Evolutionary conservation across 1,140 invertebrate species (phyloP).

Genomic region (Chlorops oryzae): DNA sequence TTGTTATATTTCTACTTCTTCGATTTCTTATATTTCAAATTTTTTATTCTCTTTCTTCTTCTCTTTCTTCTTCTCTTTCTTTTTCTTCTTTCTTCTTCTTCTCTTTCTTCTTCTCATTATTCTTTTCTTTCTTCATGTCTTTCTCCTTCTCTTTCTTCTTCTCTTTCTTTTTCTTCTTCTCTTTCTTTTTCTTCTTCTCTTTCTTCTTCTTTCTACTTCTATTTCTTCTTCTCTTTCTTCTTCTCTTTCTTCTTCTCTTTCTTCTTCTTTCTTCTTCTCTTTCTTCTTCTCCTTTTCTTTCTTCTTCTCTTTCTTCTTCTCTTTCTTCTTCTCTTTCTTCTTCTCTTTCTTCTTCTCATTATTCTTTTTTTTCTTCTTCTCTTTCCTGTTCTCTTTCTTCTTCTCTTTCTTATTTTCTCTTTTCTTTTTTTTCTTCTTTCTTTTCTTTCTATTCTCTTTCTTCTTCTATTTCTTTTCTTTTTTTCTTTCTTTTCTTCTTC

Average conservation of each 20-base stretch:
- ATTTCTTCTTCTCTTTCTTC: neutral
- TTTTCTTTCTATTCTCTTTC: no score
- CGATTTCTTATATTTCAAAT: no score
- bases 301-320: neutral
- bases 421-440: no score
- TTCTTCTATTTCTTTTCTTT: conserved; percentile 19
- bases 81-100: neutral
- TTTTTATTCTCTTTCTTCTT: no score
- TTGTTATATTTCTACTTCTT: no score
- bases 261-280: neutral
- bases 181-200: neutral
- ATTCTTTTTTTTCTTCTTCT: neutral
- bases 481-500: neutral
- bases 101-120: no score
- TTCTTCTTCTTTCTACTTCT: conserved; percentile 1
- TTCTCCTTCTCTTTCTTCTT: neutral
- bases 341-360: neutral
- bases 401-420: no score
- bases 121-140: neutral
- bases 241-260: neutral
- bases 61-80: no score
- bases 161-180: neutral
- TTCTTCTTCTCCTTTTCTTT: neutral
- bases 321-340: neutral
- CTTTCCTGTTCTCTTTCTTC: no score